Evolutionary conservation across 2,888 invertebrate species (phyloP).

Genomic region (Eristalinus sepulchralis): DNA sequence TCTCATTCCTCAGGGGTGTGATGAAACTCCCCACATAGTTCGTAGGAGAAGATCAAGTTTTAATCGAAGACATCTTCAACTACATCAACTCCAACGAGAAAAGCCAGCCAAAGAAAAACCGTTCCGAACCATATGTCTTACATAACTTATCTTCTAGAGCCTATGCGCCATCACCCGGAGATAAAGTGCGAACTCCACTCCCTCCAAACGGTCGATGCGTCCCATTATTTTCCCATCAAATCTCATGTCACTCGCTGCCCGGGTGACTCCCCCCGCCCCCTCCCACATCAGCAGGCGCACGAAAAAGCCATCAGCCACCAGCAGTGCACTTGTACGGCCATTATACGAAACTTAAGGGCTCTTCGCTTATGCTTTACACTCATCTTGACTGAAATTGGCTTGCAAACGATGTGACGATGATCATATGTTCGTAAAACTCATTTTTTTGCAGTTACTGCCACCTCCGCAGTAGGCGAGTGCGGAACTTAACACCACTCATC

Average conservation of each 20-base stretch:
- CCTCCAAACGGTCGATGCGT: constrained; percentile 4
- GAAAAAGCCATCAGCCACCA: constrained; percentile 16
- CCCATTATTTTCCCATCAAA: constrained; percentile 52
- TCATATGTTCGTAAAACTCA: constrained; percentile 27
- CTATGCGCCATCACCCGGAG: neutral
- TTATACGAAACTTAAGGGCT: constrained; percentile 18
- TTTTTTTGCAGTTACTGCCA: neutral
- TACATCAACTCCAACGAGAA: too few relatives aligned
- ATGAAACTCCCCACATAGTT: too few relatives aligned
- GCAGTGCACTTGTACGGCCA: constrained; percentile 23
- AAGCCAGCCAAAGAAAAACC: too few relatives aligned
- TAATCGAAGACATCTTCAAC: too few relatives aligned
- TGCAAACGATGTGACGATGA: constrained; percentile 28
- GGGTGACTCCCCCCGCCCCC: neutral
- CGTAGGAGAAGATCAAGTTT: too few relatives aligned
- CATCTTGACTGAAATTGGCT: constrained; percentile 2
- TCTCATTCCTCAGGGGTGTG: too few relatives aligned
- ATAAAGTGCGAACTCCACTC: neutral
- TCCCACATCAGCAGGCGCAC: neutral
- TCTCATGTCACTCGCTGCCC: constrained; percentile 39
- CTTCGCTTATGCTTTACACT: neutral
- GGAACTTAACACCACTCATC: neutral
- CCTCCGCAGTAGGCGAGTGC: neutral
- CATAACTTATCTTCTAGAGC: neutral
- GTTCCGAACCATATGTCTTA: neutral